Evolutionary conservation across 2,888 invertebrate species (phyloP).

Genomic region (Drosophila vallismaia): DNA sequence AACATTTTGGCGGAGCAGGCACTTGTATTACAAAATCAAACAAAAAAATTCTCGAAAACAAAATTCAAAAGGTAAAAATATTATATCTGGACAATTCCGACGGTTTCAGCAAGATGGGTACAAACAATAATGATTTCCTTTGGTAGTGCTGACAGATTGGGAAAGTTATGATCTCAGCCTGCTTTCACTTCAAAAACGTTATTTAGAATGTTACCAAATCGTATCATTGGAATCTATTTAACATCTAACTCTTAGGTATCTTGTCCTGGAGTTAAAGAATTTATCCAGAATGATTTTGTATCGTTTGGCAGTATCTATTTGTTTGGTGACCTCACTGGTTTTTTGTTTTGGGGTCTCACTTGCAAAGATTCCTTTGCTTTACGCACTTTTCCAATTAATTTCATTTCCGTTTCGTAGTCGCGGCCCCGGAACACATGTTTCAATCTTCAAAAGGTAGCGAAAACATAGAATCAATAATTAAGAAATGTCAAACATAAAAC

Average conservation of each 20-base stretch:
- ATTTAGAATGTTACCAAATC: background rate
- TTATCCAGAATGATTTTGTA: too few relatives aligned
- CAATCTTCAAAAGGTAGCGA: slow-evolving; percentile 83
- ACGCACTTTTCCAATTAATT: slow-evolving; percentile 80
- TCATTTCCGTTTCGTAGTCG: slow-evolving; percentile 67
- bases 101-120: background rate
- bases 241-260: background rate
- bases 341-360: background rate
- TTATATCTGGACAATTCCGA: background rate
- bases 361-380: slow-evolving; percentile 20
- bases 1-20: slow-evolving; percentile 50
- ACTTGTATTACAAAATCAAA: background rate
- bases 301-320: background rate
- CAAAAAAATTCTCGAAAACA: background rate
- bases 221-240: background rate
- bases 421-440: slow-evolving; percentile 66
- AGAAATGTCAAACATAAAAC: slow-evolving; percentile 80
- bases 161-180: background rate
- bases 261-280: background rate
- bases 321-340: slow-evolving; percentile 21
- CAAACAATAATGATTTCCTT: background rate
- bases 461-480: slow-evolving; percentile 82
- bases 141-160: background rate
- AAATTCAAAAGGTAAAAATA: slow-evolving; percentile 4
- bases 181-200: background rate